phyloP scores from a whole-genome alignment of 2,113 vertebrate species.

The Malurus cyaneus region DNA sequence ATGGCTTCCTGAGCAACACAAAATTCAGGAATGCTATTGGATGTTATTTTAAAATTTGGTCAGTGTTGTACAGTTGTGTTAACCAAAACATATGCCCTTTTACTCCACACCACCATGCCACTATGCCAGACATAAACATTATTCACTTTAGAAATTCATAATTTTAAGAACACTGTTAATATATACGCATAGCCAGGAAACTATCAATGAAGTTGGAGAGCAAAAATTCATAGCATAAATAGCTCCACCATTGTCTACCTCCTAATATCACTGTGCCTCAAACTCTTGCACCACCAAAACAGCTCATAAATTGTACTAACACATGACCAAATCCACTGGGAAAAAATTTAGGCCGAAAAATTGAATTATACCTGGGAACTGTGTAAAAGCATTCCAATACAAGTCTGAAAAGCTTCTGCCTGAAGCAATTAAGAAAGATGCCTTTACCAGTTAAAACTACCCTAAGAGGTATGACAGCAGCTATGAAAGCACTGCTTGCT shows the following conservation, averaged over 20 bases:
- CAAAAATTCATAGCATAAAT: background rate
- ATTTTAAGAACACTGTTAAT: background rate
- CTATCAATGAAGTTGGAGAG: background rate
- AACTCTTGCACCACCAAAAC: background rate
- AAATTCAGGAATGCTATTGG: background rate
- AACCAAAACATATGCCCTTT: background rate
- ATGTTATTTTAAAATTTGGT: background rate
- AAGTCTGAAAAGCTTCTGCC: background rate
- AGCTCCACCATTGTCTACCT: background rate
- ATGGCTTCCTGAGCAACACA: background rate
- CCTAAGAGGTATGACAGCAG: background rate
- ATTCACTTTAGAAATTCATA: background rate
- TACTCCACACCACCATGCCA: background rate
- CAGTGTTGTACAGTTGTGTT: background rate
- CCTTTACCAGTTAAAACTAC: background rate
- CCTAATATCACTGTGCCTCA: background rate
- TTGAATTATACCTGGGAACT: background rate
- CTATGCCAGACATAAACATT: background rate
- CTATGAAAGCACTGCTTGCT: background rate
- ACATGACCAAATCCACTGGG: background rate
- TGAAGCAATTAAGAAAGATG: background rate
- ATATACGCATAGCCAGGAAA: background rate
- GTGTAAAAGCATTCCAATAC: background rate
- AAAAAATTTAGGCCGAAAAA: background rate
- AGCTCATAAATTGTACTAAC: background rate